Percentiles rank a stretch among this genome's conserved stretches.
phyloP scores from a whole-genome alignment of 2,888 invertebrate species.

The Ichneumon xanthorius region DNA sequence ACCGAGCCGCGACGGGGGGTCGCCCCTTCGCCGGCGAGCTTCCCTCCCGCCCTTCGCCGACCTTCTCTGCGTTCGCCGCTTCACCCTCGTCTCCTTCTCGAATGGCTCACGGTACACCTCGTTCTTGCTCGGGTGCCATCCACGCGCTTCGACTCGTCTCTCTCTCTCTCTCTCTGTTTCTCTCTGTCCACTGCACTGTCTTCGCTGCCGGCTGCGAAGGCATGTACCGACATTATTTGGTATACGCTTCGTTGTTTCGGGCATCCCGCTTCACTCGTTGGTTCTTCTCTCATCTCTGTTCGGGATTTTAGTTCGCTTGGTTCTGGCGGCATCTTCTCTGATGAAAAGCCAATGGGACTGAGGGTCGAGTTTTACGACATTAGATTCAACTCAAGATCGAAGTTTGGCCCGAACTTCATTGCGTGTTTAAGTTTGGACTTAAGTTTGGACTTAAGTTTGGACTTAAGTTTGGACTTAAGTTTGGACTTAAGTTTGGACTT shows the following conservation, averaged over 20 bases:
- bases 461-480: too few relatives aligned
- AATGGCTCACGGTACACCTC: constrained; percentile 29
- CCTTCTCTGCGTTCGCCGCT: constrained; percentile 50
- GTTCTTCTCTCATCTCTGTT: not conserved
- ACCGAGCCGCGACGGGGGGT: constrained; percentile 76
- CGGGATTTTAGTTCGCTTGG: not conserved
- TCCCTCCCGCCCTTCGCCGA: constrained; percentile 46
- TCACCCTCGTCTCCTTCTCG: constrained; percentile 57
- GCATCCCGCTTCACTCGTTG: constrained; percentile 19
- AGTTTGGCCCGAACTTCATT: too few relatives aligned
- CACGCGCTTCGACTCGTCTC: not conserved
- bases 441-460: too few relatives aligned
- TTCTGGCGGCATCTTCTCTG: not conserved
- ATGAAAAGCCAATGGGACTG: not conserved
- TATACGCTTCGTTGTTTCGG: constrained; percentile 32
- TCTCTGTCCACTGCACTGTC: not conserved
- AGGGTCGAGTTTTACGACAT: not conserved
- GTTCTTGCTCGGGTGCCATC: constrained; percentile 14
- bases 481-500: too few relatives aligned
- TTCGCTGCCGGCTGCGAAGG: not conserved
- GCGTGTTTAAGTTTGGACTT: too few relatives aligned
- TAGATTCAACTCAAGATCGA: not conserved
- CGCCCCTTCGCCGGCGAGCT: constrained; percentile 41
- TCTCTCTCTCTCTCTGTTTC: not conserved
- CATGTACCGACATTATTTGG: constrained; percentile 36